Percentiles rank a stretch among this genome's conserved stretches.
Conservation (phyloP, 1,140 invertebrate species). For the Hypothenemus hampei region DNA sequence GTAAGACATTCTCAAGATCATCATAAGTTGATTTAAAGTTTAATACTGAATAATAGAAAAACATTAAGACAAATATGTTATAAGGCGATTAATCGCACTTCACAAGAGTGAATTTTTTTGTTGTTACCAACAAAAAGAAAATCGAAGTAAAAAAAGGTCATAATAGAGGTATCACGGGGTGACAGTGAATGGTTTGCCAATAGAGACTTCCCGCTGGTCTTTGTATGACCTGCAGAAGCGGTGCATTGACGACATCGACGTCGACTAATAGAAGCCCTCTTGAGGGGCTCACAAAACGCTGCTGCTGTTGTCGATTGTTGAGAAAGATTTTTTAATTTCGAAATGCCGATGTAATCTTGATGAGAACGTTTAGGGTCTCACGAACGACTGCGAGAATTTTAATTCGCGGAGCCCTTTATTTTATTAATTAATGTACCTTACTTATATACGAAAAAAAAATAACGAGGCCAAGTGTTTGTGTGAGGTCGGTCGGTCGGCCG, state of each 20-base stretch:
- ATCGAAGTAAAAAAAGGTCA: slow-evolving; percentile 40
- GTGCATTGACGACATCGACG: slow-evolving; percentile 39
- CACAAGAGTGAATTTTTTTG: slow-evolving; percentile 23
- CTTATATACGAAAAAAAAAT: too few species aligned
- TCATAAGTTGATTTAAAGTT: not conserved
- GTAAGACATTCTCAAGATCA: too few species aligned
- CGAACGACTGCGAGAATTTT: slow-evolving; percentile 3
- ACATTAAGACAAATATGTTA: slow-evolving; percentile 6
- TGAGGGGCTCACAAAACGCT: too few species aligned
- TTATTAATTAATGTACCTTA: too few species aligned
- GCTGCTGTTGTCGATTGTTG: slow-evolving; percentile 37
- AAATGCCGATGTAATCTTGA: slow-evolving; percentile 39
- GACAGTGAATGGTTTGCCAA: slow-evolving; percentile 37
- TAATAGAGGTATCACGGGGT: slow-evolving; percentile 39
- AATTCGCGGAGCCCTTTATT: too few species aligned
- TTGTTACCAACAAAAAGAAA: slow-evolving; percentile 31
- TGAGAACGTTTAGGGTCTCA: slow-evolving; percentile 37
- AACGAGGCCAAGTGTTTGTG: too few species aligned
- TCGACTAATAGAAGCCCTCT: slow-evolving; percentile 22
- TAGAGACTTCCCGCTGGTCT: slow-evolving; percentile 34
- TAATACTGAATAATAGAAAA: too few species aligned
- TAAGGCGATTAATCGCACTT: slow-evolving; percentile 21
- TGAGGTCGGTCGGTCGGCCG: too few species aligned
- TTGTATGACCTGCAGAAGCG: slow-evolving; percentile 33
- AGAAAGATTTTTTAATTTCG: slow-evolving; percentile 39